Evolutionary conservation across 2,113 vertebrate genomes (phyloP), one percentile per base, ranked within the genome.

Genomic region (Tretioscincus oriximinensis): DNA sequence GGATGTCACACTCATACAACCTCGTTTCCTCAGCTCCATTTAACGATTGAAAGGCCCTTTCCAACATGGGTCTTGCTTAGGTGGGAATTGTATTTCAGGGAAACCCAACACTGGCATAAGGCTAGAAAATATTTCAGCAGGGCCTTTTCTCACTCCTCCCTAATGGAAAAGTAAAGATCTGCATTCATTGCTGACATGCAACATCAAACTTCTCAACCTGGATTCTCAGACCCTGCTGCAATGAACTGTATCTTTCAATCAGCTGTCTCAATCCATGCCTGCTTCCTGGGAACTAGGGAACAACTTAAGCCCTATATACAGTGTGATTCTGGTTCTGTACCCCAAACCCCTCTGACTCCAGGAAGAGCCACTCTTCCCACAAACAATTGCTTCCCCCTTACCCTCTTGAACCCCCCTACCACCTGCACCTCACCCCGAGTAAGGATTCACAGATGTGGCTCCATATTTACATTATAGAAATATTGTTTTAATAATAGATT

Each of bases 401-500:
- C 58, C 28, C 41, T 51, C 8, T 8, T 14, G 9, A 11, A 14
- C 49, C 5, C 35, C 5, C 35, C 29, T 4, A 12, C 16, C 63
- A 14, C 5, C 77, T 28, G 58, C 3, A 60, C 29, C 47, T 5
- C 1, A 22, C 60, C 67, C 75, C 35, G 41, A 5, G 63, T 9
- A 16, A 29, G 78, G 60, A 81, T 81, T 81, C 51, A 20, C 70
- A 81, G 82, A 80, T 76, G 78, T 70, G 54, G 74, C 67, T 80
- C 77, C 78, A 54, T 51, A 80, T 80, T 80, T 84, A 80, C 80
- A 77, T 72, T 84, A 84, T 84, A 77, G 82, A 80, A 84, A 84
- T 76, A 84, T 79, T 79, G 76, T 82, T 82, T 82, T 71, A 84
- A 84, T 80, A 84, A 84, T 84, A 84, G 77, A 84, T 64, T 49